A percentile compares a stretch with the other conserved stretches of the same genome.
These are phyloP conservation scores for Anticlea derivata DNA, from an alignment of 2,888 invertebrate genomes.

Conservation along the genomic window DNA sequence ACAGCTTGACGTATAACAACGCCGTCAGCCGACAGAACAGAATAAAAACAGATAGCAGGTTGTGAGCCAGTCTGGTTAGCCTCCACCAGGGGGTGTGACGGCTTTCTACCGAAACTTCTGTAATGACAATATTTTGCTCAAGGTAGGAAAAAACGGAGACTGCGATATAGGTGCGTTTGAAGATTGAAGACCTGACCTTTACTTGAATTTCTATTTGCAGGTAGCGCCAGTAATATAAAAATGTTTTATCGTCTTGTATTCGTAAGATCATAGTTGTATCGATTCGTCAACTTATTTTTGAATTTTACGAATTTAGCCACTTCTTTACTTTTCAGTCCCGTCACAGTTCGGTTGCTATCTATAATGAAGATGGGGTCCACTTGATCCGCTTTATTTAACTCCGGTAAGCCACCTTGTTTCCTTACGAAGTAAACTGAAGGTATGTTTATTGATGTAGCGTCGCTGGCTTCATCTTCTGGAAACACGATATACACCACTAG, in stretches of 20 bases:
- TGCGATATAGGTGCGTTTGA: too few relatives aligned
- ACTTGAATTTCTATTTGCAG: too few relatives aligned
- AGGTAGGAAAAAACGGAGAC: too few relatives aligned
- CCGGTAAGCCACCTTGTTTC: conserved; percentile 35
- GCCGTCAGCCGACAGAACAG: too few relatives aligned
- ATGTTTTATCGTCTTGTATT: conserved; percentile 1
- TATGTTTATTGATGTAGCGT: conserved; percentile 43
- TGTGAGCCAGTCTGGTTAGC: too few relatives aligned
- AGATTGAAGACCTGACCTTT: too few relatives aligned
- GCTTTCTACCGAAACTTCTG: too few relatives aligned
- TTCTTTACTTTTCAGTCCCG: conserved; percentile 65
- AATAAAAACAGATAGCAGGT: too few relatives aligned
- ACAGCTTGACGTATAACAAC: too few relatives aligned
- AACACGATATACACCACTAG: conserved; percentile 65
- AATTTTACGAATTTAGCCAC: conserved; percentile 63
- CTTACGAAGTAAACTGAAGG: conserved; percentile 67
- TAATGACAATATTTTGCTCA: too few relatives aligned
- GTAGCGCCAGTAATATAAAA: too few relatives aligned
- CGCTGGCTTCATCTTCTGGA: conserved; percentile 46
- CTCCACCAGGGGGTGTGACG: too few relatives aligned
- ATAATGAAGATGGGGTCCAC: conserved; percentile 61
- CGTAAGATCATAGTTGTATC: conserved; percentile 9
- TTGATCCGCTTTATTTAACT: conserved; percentile 38
- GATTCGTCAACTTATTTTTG: conserved; percentile 56
- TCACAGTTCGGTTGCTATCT: conserved; percentile 68